Evolutionary conservation across 2,888 invertebrate species (phyloP).

Genomic region (Leptopilina myrica): DNA sequence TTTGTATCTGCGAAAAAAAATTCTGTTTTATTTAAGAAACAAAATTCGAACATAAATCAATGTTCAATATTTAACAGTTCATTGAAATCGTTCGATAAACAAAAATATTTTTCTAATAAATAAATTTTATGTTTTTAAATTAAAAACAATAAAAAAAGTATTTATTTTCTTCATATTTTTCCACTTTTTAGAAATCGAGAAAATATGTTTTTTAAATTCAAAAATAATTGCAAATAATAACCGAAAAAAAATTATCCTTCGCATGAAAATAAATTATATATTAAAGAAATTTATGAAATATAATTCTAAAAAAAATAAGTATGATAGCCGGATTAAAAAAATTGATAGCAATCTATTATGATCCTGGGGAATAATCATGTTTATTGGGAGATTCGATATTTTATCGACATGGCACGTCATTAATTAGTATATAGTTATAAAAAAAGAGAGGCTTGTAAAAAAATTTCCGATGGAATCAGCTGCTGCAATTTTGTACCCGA

Average conservation of each 20-base stretch:
- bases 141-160: neutral
- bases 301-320: neutral
- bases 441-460: constrained; percentile 44
- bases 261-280: neutral
- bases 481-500: constrained; percentile 52
- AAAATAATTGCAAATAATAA: no score
- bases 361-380: constrained; percentile 23
- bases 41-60: no score
- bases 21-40: neutral
- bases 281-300: neutral
- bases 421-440: constrained; percentile 47
- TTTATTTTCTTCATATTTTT: no score
- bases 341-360: neutral
- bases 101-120: neutral
- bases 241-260: neutral
- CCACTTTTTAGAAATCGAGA: no score
- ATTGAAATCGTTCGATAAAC: no score
- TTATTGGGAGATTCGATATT: constrained; percentile 41
- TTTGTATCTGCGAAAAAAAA: neutral
- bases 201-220: neutral
- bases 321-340: neutral
- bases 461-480: constrained; percentile 57
- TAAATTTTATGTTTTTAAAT: neutral
- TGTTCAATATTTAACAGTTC: no score
- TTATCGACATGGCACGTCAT: constrained; percentile 48